These are phyloP conservation scores for Sebastes oblongus DNA, from an alignment of 2,797 vertebrate species.

Conservation along the genomic window DNA sequence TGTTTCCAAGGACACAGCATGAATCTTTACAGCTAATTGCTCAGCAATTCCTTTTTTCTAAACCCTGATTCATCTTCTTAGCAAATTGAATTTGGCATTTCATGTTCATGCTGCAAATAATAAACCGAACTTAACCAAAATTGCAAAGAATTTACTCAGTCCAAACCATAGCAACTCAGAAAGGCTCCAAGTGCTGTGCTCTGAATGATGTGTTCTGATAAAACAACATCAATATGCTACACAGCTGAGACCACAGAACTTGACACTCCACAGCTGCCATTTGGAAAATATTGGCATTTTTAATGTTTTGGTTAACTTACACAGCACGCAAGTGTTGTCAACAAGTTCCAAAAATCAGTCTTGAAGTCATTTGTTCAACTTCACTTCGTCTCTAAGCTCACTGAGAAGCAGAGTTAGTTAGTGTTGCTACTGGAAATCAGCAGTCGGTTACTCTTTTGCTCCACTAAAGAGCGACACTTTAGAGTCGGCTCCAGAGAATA, in stretches of 20 bases:
- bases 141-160: constrained; percentile 37
- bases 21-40: constrained; percentile 27
- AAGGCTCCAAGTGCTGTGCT: constrained; percentile 51
- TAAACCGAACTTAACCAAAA: constrained; percentile 43
- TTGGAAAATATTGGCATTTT: constrained; percentile 75
- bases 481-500: constrained; percentile 37
- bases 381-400: background rate
- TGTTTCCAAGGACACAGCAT: constrained; percentile 28
- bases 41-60: constrained; percentile 20
- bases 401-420: background rate
- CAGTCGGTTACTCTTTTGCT: constrained; percentile 26
- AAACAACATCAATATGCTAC: constrained; percentile 74
- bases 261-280: constrained; percentile 75
- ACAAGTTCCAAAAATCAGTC: constrained; percentile 39
- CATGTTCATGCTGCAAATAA: constrained; percentile 39
- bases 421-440: constrained; percentile 11
- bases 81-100: constrained; percentile 46
- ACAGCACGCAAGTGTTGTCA: constrained; percentile 57
- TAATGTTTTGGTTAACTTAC: constrained; percentile 65
- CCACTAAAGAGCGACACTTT: constrained; percentile 22
- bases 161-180: constrained; percentile 58
- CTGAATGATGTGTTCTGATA: constrained; percentile 72
- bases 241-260: constrained; percentile 81
- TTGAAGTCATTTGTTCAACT: constrained; percentile 41
- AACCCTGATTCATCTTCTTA: constrained; percentile 27